Base-by-base conservation (phyloP, 2,888 invertebrate species). In the Pandemis corylana region DNA sequence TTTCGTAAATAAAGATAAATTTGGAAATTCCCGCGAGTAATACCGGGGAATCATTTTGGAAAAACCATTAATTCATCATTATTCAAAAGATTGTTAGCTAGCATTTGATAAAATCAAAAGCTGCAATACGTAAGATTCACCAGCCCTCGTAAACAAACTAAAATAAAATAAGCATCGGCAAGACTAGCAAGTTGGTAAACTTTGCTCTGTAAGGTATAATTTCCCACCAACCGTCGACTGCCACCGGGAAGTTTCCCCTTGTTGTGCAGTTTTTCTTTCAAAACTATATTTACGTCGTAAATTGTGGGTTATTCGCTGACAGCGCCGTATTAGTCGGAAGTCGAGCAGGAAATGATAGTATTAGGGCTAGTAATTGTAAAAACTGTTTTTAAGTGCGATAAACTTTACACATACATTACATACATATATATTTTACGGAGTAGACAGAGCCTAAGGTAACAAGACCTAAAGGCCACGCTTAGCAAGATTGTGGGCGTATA, bases 241-340 rank as follows among this genome's bases (percentile, higher is more conserved):
- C 20, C 44, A 51, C 49, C 49, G 49, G n/a, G 61, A 71, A 75
- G n/a, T 63, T 75, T 53, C 69, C 65, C 62, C 62, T 62, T 67
- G 67, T 62, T 62, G 53, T 67, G 62, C 68, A 44, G 68, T 59
- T 71, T 53, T 75, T 70, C 51, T 62, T 75, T 70, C 67, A 67
- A 75, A 71, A 67, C 75, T 75, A 71, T 75, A 71, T 75, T 75
- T 75, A 71, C 67, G 74, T 7, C 62, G 63, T 71, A 75, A 75
- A 66, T 75, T 62, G 53, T 20, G 71, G 75, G 70, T 46, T 70
- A 61, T 44, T 41, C 13, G 68, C 64, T 67, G 71, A 72, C 72
- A 67, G 46, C 49, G 59, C 44, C 15, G 59, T 15, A 66, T 61
- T 71, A 59, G n/a, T n/a, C n/a, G 64, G 66, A 49, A 61, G 51